Base-by-base conservation (phyloP, 2,888 invertebrate species). In the Drosophila aldrichi region DNA sequence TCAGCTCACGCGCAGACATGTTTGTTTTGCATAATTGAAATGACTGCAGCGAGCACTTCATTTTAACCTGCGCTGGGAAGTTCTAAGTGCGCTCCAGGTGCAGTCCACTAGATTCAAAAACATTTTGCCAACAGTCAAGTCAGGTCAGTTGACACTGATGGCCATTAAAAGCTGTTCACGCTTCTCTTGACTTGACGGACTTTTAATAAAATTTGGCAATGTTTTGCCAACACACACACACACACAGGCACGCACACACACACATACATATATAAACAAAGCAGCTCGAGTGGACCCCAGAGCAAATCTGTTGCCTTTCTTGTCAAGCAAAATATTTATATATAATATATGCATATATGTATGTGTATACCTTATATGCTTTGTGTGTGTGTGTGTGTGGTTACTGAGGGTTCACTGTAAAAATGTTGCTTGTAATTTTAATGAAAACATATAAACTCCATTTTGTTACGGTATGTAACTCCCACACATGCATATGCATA, bases 11-110 rank as follows among this genome's bases (percentile, higher is more conserved):
- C 70, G 61, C 55, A 55, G 9, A 29, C 58, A 44, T 64, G 41
- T 73, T 81, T 74, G 57, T 22, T 73, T 73, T 75, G 56, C 60
- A 81, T 84, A 82, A 76, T 77, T 84, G 67, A 76, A 84, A 64
- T 46, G 25, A 44, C 32, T 25, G 34, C 22, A 41, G 22, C 36
- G 43, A n/a, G n/a, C 34, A 43, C 3, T 20, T 44, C 9, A n/a
- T 16, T 16, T 14, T 22, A 10, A 16, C n/a, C 34, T 22, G 44
- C 8, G 32, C 9, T 20, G 0, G 3, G 1, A 32, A 12, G 7
- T 12, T 16, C 48, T 1, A 32, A 6, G 18, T 32, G 32, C 10
- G 32, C 32, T 32, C 32, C 10, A 32, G 32, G 10, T 46, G 46
- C 34, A 46, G 22, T 29, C 34, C 20, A 20, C 20, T 51, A 32